Conservation (phyloP, 2,888 invertebrate species). For the Drosophila lacicola region DNA sequence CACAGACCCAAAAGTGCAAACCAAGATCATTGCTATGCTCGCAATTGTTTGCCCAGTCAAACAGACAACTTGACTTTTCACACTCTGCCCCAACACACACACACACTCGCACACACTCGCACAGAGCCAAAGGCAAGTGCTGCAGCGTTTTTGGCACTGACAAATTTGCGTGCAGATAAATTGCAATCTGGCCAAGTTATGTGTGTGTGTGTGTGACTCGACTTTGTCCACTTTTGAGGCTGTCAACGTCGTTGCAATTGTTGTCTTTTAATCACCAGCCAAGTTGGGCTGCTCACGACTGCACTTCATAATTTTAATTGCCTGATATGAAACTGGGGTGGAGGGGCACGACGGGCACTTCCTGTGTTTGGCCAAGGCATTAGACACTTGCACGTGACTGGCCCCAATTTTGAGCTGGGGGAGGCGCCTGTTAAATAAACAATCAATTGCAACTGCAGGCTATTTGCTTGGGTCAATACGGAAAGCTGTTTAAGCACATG, state of each 20-base stretch:
- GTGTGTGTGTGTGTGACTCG: background rate
- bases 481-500: constrained; percentile 47
- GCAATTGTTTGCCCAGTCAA: constrained; percentile 75
- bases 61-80: constrained; percentile 77
- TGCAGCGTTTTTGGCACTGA: constrained; percentile 36
- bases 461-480: constrained; percentile 55
- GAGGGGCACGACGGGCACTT: background rate
- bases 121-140: constrained; percentile 11
- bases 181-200: constrained; percentile 70
- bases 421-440: constrained; percentile 56
- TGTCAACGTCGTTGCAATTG: constrained; percentile 61
- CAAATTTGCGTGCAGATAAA: constrained; percentile 77
- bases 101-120: constrained; percentile 1
- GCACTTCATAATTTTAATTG: constrained; percentile 66
- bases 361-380: constrained; percentile 52
- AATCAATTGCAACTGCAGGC: constrained; percentile 79
- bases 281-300: constrained; percentile 34
- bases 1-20: constrained; percentile 62
- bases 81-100: constrained; percentile 39
- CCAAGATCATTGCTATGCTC: constrained; percentile 72
- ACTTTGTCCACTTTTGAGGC: constrained; percentile 59
- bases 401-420: background rate
- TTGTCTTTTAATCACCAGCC: constrained; percentile 76
- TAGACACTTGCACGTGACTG: constrained; percentile 55
- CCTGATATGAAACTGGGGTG: constrained; percentile 19